phyloP scores from a whole-genome alignment of 2,797 vertebrate species.

The Hozukius guyotensis region DNA sequence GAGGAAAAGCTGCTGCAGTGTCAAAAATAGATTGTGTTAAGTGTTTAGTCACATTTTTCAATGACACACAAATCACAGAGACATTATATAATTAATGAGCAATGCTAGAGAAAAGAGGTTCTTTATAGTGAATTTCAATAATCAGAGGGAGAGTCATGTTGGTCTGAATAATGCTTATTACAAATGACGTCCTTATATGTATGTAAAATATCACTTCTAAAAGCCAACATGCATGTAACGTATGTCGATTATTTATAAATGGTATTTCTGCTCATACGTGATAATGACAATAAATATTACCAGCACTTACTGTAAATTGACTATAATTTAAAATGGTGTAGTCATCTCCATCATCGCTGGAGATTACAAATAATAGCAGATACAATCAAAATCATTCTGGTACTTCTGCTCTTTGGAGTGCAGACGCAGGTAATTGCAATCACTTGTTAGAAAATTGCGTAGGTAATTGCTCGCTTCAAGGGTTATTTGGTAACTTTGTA shows the following conservation, averaged over 20 bases:
- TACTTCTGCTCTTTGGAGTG: conserved; percentile 25
- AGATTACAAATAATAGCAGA: conserved; percentile 19
- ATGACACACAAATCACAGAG: conserved; percentile 8
- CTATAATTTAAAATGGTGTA: background rate
- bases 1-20: conserved; percentile 6
- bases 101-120: background rate
- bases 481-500: conserved; percentile 19
- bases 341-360: background rate
- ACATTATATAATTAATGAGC: conserved; percentile 1
- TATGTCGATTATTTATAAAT: background rate
- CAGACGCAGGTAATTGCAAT: conserved; percentile 35
- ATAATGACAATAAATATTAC: conserved; percentile 3
- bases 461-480: conserved; percentile 41
- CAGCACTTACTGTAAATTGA: background rate
- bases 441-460: conserved; percentile 27
- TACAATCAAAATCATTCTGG: background rate
- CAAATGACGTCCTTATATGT: background rate
- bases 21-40: conserved; percentile 7
- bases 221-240: background rate
- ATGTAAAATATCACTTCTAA: background rate
- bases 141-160: background rate
- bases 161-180: background rate
- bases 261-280: background rate
- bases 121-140: background rate
- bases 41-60: conserved; percentile 13